phyloP scores from a whole-genome alignment of 2,113 vertebrate species.

The Eudorcas thomsonii region DNA sequence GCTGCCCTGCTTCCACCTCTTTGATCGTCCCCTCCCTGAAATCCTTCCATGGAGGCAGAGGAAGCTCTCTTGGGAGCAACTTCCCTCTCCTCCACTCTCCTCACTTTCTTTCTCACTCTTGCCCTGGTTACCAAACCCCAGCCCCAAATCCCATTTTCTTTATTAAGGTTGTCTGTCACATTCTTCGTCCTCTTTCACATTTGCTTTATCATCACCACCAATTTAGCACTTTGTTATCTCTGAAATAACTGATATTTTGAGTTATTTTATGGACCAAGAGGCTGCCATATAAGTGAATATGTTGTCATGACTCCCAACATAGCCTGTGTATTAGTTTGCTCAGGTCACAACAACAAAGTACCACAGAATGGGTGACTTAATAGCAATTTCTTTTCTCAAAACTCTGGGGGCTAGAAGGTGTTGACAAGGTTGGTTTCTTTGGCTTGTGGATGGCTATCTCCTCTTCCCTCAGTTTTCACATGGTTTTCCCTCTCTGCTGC shows the following conservation, averaged over 20 bases:
- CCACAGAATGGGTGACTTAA: neutral
- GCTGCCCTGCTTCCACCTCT: no score
- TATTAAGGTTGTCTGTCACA: neutral
- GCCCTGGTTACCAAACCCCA: neutral
- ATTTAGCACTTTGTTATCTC: neutral
- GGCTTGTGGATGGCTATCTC: neutral
- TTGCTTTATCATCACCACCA: neutral
- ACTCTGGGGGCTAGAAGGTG: neutral
- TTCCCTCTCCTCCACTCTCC: no score
- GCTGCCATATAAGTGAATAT: neutral
- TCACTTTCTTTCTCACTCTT: no score
- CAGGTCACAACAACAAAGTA: neutral
- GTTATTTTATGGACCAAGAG: neutral
- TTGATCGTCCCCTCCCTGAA: neutral
- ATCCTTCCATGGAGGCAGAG: neutral
- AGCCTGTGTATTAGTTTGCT: neutral
- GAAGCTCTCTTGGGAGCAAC: rapidly evolving
- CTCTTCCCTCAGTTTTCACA: neutral
- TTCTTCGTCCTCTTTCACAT: neutral
- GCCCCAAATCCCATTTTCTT: neutral
- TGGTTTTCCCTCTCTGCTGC: neutral
- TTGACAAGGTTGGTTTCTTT: neutral
- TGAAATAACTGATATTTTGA: neutral
- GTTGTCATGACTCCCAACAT: neutral
- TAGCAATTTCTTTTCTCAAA: neutral